Evolutionary conservation across 1,140 invertebrate genomes (phyloP).

Genomic region (Drosophila fuyamai): DNA sequence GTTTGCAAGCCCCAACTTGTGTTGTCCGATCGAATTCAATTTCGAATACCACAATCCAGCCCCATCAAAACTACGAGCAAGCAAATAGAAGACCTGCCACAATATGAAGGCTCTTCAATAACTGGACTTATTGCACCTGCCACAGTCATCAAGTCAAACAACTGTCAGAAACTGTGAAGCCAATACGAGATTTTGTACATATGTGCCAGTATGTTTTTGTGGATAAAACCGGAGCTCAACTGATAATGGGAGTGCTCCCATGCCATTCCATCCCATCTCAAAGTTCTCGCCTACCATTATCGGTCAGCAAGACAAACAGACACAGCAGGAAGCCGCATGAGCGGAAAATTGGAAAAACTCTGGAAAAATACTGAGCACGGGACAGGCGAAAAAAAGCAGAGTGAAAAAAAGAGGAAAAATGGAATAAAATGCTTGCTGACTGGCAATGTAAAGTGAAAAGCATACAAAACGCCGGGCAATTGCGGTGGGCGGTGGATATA

Average conservation of each 20-base stretch:
- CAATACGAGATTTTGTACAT: slow-evolving; percentile 56
- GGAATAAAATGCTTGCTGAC: slow-evolving; percentile 56
- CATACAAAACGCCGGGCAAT: slow-evolving; percentile 71
- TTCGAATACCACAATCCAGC: slow-evolving; percentile 7
- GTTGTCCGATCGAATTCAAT: slow-evolving; percentile 34
- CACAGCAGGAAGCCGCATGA: slow-evolving; percentile 68
- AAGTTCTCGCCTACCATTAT: slow-evolving; percentile 43
- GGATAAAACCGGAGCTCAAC: slow-evolving; percentile 41
- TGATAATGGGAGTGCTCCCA: slow-evolving; percentile 51
- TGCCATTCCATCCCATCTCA: background rate
- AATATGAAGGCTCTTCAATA: slow-evolving; percentile 47
- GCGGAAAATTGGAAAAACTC: slow-evolving; percentile 77
- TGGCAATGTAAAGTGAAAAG: slow-evolving; percentile 72
- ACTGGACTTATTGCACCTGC: slow-evolving; percentile 55
- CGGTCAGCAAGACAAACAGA: slow-evolving; percentile 62
- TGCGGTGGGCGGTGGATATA: slow-evolving; percentile 25
- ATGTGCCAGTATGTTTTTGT: slow-evolving; percentile 7
- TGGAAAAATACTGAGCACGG: slow-evolving; percentile 57
- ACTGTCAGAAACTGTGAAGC: slow-evolving; percentile 65
- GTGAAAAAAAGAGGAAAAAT: slow-evolving; percentile 32
- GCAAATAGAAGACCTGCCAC: slow-evolving; percentile 45
- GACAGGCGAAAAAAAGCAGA: slow-evolving; percentile 5
- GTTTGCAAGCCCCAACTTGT: slow-evolving; percentile 21
- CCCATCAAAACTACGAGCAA: background rate
- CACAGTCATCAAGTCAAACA: slow-evolving; percentile 61